These are phyloP conservation scores for fruit fly (Drosophila melanogaster) DNA, from an alignment of 1,140 invertebrate species.

Conservation along the genomic window Release_6_plus_ISO1_MT NT_033779.5:4673501-4674000, in stretches of 20 bases:
- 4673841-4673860: slow-evolving; percentile 2
- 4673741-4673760: neutral
- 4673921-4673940: slow-evolving; percentile 9
- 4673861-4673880: neutral
- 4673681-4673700: neutral
- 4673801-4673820: neutral
- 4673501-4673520: neutral
- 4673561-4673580: slow-evolving; percentile 10
- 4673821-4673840: neutral
- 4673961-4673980: slow-evolving; percentile 38
- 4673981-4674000: slow-evolving; percentile 37
- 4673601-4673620: neutral
- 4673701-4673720: too few relatives aligned
- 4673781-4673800: neutral
- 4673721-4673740: neutral
- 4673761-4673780: neutral
- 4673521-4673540: neutral
- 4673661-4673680: slow-evolving; percentile 3
- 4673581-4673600: slow-evolving; percentile 6
- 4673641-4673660: neutral
- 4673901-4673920: slow-evolving; percentile 54
- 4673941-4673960: slow-evolving; percentile 47
- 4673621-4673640: neutral
- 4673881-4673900: slow-evolving; percentile 35
- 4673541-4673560: slow-evolving; percentile 48